Percentiles rank a stretch among this genome's conserved stretches.
Conservation (phyloP, 30 jellyfish, hydroid and myxozoan species). For the Hydra vulgaris region DNA sequence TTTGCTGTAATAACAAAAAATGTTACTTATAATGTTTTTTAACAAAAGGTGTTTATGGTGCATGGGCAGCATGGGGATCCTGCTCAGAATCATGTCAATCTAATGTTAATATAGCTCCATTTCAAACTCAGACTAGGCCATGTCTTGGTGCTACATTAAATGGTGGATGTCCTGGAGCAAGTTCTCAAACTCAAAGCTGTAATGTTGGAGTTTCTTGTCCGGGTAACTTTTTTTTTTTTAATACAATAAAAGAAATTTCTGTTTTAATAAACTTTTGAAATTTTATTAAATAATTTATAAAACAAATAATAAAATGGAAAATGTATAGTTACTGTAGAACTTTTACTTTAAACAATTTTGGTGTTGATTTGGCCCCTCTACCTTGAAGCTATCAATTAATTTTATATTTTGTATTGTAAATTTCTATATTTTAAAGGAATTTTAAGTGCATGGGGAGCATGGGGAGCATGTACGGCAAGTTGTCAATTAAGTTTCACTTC, state of each 20-base stretch:
- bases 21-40: too few species aligned
- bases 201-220: background rate
- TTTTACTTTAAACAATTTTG: too few species aligned
- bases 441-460: slow-evolving; percentile 6
- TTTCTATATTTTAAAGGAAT: background rate
- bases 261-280: too few species aligned
- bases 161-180: background rate
- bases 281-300: too few species aligned
- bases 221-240: background rate
- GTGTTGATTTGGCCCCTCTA: background rate
- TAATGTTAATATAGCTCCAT: background rate
- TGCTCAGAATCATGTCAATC: background rate
- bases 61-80: background rate
- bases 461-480: slow-evolving; percentile 9
- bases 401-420: too few species aligned
- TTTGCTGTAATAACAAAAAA: too few species aligned
- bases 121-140: background rate
- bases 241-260: background rate
- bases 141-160: background rate
- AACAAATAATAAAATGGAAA: too few species aligned
- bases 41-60: background rate
- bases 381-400: too few species aligned
- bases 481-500: background rate
- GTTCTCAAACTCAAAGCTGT: background rate
- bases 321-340: too few species aligned